Conservation (phyloP, 2,888 invertebrate genomes). For the Pollenia angustigena region DNA sequence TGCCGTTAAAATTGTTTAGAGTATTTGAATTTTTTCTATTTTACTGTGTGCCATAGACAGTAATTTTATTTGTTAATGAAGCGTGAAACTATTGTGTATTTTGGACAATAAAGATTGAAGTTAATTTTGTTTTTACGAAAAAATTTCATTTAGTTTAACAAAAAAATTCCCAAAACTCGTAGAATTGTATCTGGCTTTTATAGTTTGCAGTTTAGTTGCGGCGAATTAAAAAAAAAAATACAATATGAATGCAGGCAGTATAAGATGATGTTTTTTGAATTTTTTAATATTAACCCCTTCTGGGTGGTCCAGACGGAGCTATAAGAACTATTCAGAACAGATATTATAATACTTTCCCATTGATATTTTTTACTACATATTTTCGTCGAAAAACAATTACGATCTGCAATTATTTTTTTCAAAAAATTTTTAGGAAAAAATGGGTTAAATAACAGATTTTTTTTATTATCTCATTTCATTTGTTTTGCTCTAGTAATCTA, state of each 20-base stretch:
- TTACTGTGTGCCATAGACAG: conserved; percentile 41
- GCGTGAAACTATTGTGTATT: conserved; percentile 48
- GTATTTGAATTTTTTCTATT: conserved; percentile 19
- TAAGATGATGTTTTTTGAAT: not conserved
- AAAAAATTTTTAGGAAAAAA: not conserved
- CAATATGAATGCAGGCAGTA: not conserved
- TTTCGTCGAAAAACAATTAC: not conserved
- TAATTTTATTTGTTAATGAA: conserved; percentile 55
- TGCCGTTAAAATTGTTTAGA: not conserved
- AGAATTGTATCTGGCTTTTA: not conserved
- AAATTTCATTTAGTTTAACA: not conserved
- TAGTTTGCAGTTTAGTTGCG: conserved; percentile 1
- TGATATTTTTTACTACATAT: not conserved
- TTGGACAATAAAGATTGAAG: not conserved
- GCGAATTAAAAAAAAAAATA: not conserved
- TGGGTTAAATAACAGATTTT: conserved; percentile 34
- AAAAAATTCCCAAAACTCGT: not conserved
- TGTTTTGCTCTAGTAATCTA: conserved; percentile 39
- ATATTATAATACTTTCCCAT: not conserved
- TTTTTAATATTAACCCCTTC: conserved; percentile 25
- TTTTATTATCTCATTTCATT: conserved; percentile 40
- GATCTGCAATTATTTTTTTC: no score
- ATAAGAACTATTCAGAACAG: no score
- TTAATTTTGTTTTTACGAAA: not conserved
- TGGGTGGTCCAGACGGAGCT: not conserved